phyloP scores from a whole-genome alignment of 2,113 vertebrate species.

The Carettochelys insculpta region DNA sequence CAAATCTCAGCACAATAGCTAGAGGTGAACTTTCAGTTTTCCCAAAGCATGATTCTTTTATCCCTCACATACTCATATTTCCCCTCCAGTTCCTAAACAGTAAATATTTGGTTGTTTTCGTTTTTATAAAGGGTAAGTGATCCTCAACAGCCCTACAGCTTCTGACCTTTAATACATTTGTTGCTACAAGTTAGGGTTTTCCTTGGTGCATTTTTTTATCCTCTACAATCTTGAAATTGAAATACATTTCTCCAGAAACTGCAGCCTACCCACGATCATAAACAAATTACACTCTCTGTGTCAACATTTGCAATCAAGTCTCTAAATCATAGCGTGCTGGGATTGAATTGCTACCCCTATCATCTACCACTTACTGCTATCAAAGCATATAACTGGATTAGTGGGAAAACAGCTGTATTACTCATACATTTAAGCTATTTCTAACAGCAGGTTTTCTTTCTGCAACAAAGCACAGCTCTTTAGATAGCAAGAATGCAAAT shows the following conservation, averaged over 20 bases:
- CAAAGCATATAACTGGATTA: conserved; percentile 76
- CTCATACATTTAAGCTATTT: conserved; percentile 57
- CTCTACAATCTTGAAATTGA: neutral
- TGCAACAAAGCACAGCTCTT: conserved; percentile 63
- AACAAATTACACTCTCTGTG: conserved; percentile 66
- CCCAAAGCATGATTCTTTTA: neutral
- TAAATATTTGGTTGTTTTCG: neutral
- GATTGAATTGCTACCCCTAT: conserved; percentile 68
- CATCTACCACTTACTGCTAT: conserved; percentile 66
- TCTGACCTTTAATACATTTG: conserved; percentile 37
- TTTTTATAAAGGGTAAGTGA: conserved; percentile 19
- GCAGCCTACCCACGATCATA: conserved; percentile 47
- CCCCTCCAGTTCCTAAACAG: neutral
- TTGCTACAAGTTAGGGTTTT: neutral
- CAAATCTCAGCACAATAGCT: neutral
- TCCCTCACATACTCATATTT: neutral
- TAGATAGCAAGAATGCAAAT: conserved; percentile 65
- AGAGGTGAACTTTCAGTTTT: neutral
- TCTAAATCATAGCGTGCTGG: conserved; percentile 70
- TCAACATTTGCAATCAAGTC: conserved; percentile 67
- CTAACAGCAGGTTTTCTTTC: conserved; percentile 70
- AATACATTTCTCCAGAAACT: conserved; percentile 33
- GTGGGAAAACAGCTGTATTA: conserved; percentile 68
- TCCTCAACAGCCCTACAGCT: conserved; percentile 13
- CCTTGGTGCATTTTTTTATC: neutral